A percentile compares a stretch with the other conserved stretches of the same genome.
These are phyloP conservation scores for Drosophila hamatofila DNA, from an alignment of 2,888 invertebrate species.

Conservation along the genomic window DNA sequence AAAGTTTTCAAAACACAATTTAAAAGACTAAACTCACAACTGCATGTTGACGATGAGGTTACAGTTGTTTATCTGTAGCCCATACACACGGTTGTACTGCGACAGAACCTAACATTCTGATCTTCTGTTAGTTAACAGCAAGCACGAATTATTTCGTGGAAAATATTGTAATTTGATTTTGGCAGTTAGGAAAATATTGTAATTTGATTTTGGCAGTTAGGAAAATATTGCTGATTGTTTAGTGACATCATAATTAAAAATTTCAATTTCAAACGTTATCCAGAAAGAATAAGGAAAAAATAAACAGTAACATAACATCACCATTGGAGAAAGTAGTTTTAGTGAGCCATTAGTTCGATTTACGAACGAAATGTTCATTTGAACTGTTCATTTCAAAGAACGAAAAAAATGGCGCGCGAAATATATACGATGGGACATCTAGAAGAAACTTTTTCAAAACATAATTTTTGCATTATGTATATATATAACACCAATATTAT, in stretches of 20 bases:
- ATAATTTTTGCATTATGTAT: too few relatives aligned
- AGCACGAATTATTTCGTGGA: not conserved
- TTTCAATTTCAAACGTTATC: not conserved
- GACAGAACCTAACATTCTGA: slow-evolving; percentile 22
- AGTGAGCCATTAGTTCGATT: not conserved
- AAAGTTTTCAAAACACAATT: slow-evolving; percentile 69
- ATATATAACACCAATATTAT: too few relatives aligned
- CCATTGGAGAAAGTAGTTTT: not conserved
- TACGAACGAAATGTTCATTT: not conserved
- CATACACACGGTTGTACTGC: slow-evolving; percentile 47
- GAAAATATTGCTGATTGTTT: not conserved
- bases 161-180: not conserved
- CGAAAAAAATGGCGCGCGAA: not conserved
- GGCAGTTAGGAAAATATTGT: not conserved
- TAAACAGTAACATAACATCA: slow-evolving; percentile 2
- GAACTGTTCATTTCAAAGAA: not conserved
- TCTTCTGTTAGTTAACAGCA: slow-evolving; percentile 26
- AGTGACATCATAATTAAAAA: not conserved
- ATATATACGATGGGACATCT: too few relatives aligned
- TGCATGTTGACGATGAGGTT: slow-evolving; percentile 62
- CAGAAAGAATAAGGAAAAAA: not conserved
- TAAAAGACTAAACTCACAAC: slow-evolving; percentile 66
- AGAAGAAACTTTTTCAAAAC: too few relatives aligned
- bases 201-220: too few relatives aligned
- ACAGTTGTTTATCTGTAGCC: slow-evolving; percentile 55